Evolutionary conservation across 2,888 invertebrate species (phyloP).

Genomic region (Caenorhabditis parvicauda): DNA sequence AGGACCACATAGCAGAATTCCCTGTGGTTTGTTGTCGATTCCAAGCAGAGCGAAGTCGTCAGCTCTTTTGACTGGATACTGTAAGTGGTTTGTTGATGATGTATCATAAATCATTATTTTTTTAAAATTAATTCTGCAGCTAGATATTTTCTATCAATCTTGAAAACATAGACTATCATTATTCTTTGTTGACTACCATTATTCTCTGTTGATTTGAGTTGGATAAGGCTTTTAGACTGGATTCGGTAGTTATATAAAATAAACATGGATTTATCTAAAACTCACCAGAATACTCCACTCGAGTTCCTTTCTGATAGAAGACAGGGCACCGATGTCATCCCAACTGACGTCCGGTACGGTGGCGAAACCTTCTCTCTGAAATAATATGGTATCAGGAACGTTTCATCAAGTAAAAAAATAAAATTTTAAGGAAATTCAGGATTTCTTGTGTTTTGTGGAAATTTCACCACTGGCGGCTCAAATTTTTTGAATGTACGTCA

Average conservation of each 20-base stretch:
- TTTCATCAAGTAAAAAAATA: not conserved
- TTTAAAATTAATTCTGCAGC: too few relatives aligned
- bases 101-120: not conserved
- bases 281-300: conserved; percentile 75
- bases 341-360: conserved; percentile 95
- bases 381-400: not conserved
- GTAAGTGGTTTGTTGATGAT: conserved; percentile 16
- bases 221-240: not conserved
- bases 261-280: conserved; percentile 2
- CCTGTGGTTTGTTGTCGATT: conserved; percentile 76
- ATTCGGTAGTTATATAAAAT: too few relatives aligned
- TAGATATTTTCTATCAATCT: too few relatives aligned
- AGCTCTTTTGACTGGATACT: conserved; percentile 86
- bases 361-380: conserved; percentile 92
- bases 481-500: too few relatives aligned
- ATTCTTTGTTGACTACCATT: too few relatives aligned
- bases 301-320: conserved; percentile 82
- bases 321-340: conserved; percentile 90
- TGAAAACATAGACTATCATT: too few relatives aligned
- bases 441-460: too few relatives aligned
- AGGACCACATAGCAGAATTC: conserved; percentile 87
- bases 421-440: too few relatives aligned
- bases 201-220: too few relatives aligned
- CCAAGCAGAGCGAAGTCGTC: conserved; percentile 79
- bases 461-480: too few relatives aligned